Evolutionary conservation across 2,797 vertebrate species (phyloP).

Genomic region (Eulemur rubriventer): DNA sequence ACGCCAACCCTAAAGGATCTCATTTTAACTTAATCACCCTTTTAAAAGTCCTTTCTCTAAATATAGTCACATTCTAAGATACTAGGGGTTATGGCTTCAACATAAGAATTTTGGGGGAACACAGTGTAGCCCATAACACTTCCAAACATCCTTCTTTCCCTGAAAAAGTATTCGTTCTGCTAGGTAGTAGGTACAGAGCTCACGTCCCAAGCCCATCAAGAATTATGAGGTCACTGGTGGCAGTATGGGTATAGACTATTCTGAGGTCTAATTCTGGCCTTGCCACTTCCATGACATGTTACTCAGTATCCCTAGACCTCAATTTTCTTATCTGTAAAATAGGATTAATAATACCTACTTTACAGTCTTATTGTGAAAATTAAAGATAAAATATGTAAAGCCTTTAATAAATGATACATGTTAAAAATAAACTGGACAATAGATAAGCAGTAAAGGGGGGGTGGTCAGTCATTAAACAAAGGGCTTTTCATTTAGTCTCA

Average conservation of each 20-base stretch:
- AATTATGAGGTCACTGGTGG: neutral
- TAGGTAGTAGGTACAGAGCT: neutral
- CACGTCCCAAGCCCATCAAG: neutral
- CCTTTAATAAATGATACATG: constrained; percentile 26
- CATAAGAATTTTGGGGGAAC: neutral
- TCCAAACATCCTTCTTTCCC: neutral
- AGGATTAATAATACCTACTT: neutral
- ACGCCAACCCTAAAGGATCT: neutral
- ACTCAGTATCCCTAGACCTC: neutral
- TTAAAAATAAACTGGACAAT: constrained; percentile 24
- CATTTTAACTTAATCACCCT: neutral
- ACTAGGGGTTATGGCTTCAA: neutral
- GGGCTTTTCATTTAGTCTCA: constrained; percentile 27
- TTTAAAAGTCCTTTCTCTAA: neutral
- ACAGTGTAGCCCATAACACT: neutral
- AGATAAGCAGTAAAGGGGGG: neutral
- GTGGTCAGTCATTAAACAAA: constrained; percentile 17
- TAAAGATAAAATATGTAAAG: constrained; percentile 18
- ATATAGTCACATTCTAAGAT: neutral
- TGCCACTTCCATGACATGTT: neutral
- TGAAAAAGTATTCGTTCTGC: neutral
- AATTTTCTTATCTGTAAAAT: neutral
- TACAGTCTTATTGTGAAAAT: neutral
- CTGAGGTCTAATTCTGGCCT: neutral
- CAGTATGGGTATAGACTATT: neutral